Percentiles rank a stretch among this genome's conserved stretches.
Conservation (phyloP, 1,140 invertebrate species). For the Tetraneura akinire region DNA sequence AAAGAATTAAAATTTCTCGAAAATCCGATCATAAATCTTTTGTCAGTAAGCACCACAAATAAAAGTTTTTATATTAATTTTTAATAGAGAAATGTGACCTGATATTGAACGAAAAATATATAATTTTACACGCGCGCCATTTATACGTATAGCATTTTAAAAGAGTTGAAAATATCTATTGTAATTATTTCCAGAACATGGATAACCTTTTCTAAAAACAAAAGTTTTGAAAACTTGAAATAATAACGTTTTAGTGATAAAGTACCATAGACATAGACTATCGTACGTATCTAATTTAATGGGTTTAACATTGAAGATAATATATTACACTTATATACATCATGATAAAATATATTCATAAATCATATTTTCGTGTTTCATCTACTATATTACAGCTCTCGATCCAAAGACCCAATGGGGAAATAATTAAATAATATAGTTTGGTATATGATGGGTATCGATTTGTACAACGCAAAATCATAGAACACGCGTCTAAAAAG, state of each 20-base stretch:
- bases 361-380: background rate
- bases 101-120: conserved; percentile 22
- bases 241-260: background rate
- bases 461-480: background rate
- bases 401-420: background rate
- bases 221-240: background rate
- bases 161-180: conserved; percentile 1
- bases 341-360: conserved; percentile 26
- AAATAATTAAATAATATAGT: conserved; percentile 11
- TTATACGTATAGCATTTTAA: background rate
- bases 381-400: background rate
- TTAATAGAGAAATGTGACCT: conserved; percentile 15
- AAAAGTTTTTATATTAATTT: conserved; percentile 48
- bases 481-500: background rate
- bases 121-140: background rate
- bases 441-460: background rate
- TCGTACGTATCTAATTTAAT: conserved; percentile 17
- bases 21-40: conserved; percentile 40
- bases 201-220: background rate
- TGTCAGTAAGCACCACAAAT: conserved; percentile 18
- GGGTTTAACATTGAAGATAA: background rate
- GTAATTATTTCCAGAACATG: background rate
- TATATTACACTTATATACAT: background rate
- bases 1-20: conserved; percentile 17
- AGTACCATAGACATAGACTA: background rate